Conservation (phyloP, 2,797 vertebrate genomes). For the Falco berigora region DNA sequence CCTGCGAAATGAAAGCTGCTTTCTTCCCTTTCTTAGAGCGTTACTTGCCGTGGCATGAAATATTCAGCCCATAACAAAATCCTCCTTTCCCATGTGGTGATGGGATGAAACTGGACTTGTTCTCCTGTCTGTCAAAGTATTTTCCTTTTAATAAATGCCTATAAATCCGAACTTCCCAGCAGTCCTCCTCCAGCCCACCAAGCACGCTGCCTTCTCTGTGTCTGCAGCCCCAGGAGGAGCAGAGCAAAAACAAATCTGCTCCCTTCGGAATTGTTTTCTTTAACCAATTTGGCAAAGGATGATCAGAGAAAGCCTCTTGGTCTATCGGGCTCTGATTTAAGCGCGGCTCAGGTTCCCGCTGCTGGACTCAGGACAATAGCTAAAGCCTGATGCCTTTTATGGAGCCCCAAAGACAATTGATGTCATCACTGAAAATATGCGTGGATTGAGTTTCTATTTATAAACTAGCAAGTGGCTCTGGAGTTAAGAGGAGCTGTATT, state of each 20-base stretch:
- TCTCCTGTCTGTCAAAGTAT: background rate
- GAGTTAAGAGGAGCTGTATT: background rate
- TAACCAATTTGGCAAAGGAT: background rate
- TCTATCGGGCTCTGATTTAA: background rate
- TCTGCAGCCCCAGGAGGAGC: background rate
- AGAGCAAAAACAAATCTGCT: background rate
- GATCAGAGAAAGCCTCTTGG: background rate
- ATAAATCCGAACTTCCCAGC: background rate
- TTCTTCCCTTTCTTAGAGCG: background rate
- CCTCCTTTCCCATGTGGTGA: background rate
- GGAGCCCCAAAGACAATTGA: conserved; percentile 76
- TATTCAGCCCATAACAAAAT: background rate
- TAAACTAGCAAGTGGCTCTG: conserved; percentile 39
- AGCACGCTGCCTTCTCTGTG: background rate
- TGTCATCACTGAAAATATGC: conserved; percentile 70
- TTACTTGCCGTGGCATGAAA: background rate
- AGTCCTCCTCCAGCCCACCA: background rate
- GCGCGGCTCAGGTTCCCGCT: background rate
- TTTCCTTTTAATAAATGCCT: background rate
- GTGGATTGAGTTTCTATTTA: conserved; percentile 72
- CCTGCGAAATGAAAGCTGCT: background rate
- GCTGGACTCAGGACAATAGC: background rate
- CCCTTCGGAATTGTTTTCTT: background rate
- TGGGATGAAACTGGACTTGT: background rate
- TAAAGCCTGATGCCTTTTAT: conserved; percentile 74